These are phyloP conservation scores for Pundamilia nyererei DNA, from an alignment of 2,113 vertebrate genomes.

Conservation along the genomic window DNA sequence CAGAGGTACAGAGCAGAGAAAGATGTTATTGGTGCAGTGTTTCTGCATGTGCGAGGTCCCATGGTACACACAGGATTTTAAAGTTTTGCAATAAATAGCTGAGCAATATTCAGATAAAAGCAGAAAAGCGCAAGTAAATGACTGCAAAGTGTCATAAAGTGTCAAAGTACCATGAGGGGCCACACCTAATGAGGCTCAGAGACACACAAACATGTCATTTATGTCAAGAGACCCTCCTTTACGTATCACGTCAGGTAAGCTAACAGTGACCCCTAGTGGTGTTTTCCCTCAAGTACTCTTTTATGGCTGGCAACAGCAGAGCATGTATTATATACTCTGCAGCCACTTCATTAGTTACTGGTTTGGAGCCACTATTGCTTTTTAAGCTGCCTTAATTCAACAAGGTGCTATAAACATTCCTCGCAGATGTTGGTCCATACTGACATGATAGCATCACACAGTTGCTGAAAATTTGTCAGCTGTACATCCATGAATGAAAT, in stretches of 20 bases:
- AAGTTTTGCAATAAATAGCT: not conserved
- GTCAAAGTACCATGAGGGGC: not conserved
- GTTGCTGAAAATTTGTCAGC: not conserved
- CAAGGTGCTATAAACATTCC: not conserved
- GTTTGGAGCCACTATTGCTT: not conserved
- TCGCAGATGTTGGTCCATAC: not conserved
- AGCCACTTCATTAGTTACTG: not conserved
- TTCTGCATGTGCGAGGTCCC: not conserved
- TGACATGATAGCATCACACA: not conserved
- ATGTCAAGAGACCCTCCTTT: not conserved
- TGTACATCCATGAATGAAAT: not conserved
- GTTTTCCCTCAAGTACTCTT: not conserved
- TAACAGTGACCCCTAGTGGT: conserved; percentile 10
- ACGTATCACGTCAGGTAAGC: not conserved
- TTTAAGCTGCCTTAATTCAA: not conserved
- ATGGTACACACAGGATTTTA: not conserved
- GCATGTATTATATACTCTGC: not conserved
- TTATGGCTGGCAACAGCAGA: not conserved
- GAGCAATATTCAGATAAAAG: not conserved
- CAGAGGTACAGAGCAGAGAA: not conserved
- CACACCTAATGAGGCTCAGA: not conserved
- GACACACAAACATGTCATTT: not conserved
- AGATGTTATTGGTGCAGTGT: not conserved
- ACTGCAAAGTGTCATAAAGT: not conserved
- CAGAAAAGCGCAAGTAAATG: not conserved